phyloP scores from a whole-genome alignment of 2,113 vertebrate genomes.

The Herpetotheres cachinnans region DNA sequence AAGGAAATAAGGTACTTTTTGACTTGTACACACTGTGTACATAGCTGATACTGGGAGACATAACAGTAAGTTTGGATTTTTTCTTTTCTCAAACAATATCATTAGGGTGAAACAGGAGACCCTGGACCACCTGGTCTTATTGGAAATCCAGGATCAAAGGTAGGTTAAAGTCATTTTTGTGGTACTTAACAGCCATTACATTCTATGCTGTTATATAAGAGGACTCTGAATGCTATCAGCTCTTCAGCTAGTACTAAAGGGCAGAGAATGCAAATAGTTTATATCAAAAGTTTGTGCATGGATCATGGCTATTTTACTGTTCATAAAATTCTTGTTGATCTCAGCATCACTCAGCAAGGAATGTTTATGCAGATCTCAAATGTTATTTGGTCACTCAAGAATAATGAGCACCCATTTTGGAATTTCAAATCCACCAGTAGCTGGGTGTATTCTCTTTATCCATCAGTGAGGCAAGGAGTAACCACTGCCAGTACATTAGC shows the following conservation, averaged over 20 bases:
- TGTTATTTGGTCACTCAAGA: background rate
- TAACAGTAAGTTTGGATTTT: background rate
- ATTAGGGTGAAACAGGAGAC: constrained; percentile 80
- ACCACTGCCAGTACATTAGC: background rate
- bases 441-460: background rate
- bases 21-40: background rate
- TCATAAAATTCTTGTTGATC: background rate
- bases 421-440: background rate
- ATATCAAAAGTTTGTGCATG: background rate
- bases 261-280: background rate
- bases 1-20: constrained; percentile 83
- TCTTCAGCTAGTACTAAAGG: background rate
- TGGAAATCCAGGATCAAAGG: constrained; percentile 85
- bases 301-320: background rate
- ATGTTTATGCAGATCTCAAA: background rate
- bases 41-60: background rate
- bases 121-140: constrained; percentile 77
- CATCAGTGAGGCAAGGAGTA: background rate
- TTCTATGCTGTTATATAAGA: background rate
- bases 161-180: constrained; percentile 45
- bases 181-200: background rate
- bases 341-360: background rate
- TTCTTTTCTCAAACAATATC: background rate
- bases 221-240: background rate
- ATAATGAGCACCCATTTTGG: background rate